Conservation (phyloP, 2,113 vertebrate species). For the Coryphaenoides rupestris region DNA sequence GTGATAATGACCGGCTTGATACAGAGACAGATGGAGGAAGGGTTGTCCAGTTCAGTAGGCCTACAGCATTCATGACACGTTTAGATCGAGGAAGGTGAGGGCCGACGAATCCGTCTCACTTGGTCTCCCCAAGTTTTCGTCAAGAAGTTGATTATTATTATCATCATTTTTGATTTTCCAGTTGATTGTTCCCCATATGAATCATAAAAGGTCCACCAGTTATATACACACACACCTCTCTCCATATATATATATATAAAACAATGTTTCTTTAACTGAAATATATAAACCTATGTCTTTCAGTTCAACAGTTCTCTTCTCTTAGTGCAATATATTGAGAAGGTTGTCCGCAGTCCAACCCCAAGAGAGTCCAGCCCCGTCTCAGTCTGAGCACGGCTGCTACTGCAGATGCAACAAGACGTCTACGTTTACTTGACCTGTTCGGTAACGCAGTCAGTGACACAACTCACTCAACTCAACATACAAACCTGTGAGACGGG, state of each 20-base stretch:
- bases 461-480: constrained; percentile 4
- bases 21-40: constrained; percentile 26
- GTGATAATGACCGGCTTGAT: constrained; percentile 22
- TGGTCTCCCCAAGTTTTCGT: too few species aligned
- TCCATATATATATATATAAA: background rate
- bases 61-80: constrained; percentile 38
- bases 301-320: too few species aligned
- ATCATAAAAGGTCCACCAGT: background rate
- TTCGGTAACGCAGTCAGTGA: constrained; percentile 7
- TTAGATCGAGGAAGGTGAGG: too few species aligned
- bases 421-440: background rate
- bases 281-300: background rate
- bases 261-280: constrained; percentile 13
- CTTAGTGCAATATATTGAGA: too few species aligned
- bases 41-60: constrained; percentile 27
- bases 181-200: background rate
- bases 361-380: too few species aligned
- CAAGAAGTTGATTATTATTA: too few species aligned
- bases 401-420: background rate
- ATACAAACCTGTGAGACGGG: background rate
- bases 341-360: too few species aligned
- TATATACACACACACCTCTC: background rate
- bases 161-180: too few species aligned
- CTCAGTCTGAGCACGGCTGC: too few species aligned
- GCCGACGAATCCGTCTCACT: too few species aligned